Evolutionary conservation across 2,113 vertebrate species (phyloP).

Genomic region (Pteropus alecto): DNA sequence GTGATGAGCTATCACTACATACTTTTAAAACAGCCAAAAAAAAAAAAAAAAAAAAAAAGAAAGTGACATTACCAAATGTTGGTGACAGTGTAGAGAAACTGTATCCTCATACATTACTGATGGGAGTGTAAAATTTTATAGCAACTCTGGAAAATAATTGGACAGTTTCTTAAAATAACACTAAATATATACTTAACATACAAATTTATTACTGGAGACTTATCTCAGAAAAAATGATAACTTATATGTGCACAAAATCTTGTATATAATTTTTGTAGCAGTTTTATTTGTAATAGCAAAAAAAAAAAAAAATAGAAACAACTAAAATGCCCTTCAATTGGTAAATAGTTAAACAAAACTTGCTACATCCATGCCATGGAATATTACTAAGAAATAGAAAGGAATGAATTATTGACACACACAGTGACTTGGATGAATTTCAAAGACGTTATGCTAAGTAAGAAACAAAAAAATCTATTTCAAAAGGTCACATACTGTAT

Average conservation of each 20-base stretch:
- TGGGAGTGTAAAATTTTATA: background rate
- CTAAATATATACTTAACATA: background rate
- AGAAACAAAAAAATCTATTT: background rate
- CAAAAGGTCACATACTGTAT: background rate
- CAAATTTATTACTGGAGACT: background rate
- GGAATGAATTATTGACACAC: background rate
- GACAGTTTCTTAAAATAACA: background rate
- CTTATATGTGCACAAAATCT: background rate
- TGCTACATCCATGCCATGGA: background rate
- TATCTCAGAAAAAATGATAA: background rate
- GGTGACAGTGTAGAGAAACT: background rate
- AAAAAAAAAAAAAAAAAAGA: background rate
- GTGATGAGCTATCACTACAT: background rate
- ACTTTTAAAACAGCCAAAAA: background rate
- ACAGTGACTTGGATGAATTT: background rate
- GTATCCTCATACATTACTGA: background rate
- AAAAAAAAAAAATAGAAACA: background rate
- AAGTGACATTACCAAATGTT: background rate
- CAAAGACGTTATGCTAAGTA: background rate
- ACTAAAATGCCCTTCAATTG: background rate
- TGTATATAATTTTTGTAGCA: background rate
- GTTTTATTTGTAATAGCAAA: background rate
- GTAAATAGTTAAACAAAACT: background rate
- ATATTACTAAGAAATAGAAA: conserved; percentile 25
- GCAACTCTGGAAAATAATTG: background rate